These are phyloP conservation scores for Hoplodrina ambigua DNA, from an alignment of 2,888 invertebrate genomes.

Conservation along the genomic window DNA sequence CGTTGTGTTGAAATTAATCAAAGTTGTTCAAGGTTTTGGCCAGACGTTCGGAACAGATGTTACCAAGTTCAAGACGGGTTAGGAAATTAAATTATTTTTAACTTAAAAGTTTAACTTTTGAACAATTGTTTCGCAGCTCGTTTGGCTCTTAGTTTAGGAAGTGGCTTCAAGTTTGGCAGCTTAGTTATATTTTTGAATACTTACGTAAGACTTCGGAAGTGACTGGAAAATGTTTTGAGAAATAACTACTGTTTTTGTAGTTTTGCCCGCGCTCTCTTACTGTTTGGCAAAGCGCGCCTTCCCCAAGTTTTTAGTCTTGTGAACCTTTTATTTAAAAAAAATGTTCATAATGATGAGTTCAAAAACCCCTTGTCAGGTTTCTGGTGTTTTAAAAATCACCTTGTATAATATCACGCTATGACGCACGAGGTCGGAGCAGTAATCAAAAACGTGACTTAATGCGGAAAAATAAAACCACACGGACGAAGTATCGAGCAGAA, in stretches of 20 bases:
- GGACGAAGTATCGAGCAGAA: too few relatives aligned
- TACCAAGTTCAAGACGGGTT: conserved; percentile 44
- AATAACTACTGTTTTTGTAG: background rate
- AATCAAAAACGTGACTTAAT: too few relatives aligned
- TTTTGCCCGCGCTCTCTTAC: too few relatives aligned
- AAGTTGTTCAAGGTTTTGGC: conserved; percentile 42
- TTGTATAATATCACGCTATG: too few relatives aligned
- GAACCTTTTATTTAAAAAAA: too few relatives aligned
- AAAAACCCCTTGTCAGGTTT: too few relatives aligned
- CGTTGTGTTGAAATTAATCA: conserved; percentile 60
- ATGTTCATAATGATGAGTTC: too few relatives aligned
- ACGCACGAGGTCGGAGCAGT: too few relatives aligned
- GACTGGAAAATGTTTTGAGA: background rate
- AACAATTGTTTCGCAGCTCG: conserved; percentile 28
- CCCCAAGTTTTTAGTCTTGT: too few relatives aligned
- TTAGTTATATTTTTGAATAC: conserved; percentile 22
- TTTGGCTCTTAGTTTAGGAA: conserved; percentile 35
- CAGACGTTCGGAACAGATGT: conserved; percentile 53
- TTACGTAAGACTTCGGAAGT: background rate
- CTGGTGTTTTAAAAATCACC: too few relatives aligned
- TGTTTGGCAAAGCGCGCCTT: too few relatives aligned
- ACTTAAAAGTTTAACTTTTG: conserved; percentile 38
- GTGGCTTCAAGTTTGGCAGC: conserved; percentile 27
- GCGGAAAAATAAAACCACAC: too few relatives aligned
- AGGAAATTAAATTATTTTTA: conserved; percentile 52